Evolutionary conservation across 2,797 vertebrate genomes (phyloP), one percentile per base, ranked within the genome.

Genomic region (Psittacula echo): DNA sequence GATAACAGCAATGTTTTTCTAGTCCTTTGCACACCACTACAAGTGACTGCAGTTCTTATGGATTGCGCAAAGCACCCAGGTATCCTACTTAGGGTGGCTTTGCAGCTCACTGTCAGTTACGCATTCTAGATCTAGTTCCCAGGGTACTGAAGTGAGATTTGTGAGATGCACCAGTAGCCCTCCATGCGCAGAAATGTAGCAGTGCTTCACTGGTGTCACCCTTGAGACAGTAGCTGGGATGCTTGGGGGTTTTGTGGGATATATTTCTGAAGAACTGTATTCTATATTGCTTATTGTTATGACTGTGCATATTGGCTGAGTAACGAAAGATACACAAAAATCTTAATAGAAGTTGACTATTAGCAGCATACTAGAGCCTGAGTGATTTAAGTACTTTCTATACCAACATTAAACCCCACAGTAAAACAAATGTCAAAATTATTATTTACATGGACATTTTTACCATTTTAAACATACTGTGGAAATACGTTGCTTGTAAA

Each of bases 151-250:
- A 48, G n/a, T 24, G 72, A 73, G 41, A 8, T 48, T 50, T 72
- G 37, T 1, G 15, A 26, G 34, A 34, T 17, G 26, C 8, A 9
- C 41, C 21, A 37, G 37, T 68, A 62, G 27, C 51, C 5, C 1
- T 73, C 70, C 2, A 0, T 9, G 34, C 3, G 0, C 64, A 70
- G 50, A 6, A 17, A 32, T 10, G 22, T n/a, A n/a, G 2, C 11
- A 10, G 4, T 32, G 62, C 4, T 2, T 50, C 18, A 3, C 27
- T 18, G 0, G 5, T 29, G 13, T 39, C 37, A 29, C 47, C 45
- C 48, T 47, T 51, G 30, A 51, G 86, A 11, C 30, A 26, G 26
- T 14, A 79, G 22, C 34, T 54, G 60, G 18, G 29, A 5, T 44
- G 30, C 26, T 87, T 1, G n/a, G 37, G 11, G 29, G 6, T n/a